Base-by-base conservation (phyloP, 2,113 vertebrate genomes). In the Ia io region DNA sequence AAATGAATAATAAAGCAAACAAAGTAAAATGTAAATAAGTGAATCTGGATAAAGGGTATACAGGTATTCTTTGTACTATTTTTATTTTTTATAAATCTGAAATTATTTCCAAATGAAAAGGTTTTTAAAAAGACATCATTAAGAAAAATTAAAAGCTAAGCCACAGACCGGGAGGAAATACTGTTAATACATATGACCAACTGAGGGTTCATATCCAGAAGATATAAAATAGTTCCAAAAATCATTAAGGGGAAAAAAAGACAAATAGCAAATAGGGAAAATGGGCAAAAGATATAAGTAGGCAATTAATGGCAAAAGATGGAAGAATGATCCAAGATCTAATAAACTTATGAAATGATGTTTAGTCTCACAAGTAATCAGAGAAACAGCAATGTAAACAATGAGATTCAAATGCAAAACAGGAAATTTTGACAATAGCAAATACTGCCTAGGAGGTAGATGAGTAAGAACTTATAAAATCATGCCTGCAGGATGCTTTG, bases 121-220 rank as follows among this genome's bases (percentile, higher is more conserved):
- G 11, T 59, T 91, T 47, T 76, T 42, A 30, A 12, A 35, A 74
- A 92, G 30, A 78, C 20, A 93, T 44, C 23, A 80, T 73, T 76
- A 85, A 51, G 63, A 83, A 93, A 95, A 87, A 35, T 56, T 56
- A 63, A 61, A 96, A 92, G 18, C 70, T 13, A 94, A 89, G 37
- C 11, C 74, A 76, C 18, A 85, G 35, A 71, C 23, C 42, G 76
- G n/a, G 40, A 92, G 40, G 47, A 89, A 91, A 89, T 44, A 84
- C 8, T 74, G 44, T 28, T 90, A 90, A 86, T 44, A 22, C 35
- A 90, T 42, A 65, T 35, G 87, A 82, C 13, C 22, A 85, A 95
- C 44, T 90, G 44, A 87, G 5, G 22, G 37, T 82, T 90, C 35
- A 87, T 56, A 83, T 42, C 9, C 18, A 71, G 20, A 84, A 94